A percentile compares a stretch with the other conserved stretches of the same genome.
These are phyloP conservation scores for Trissonchulus sp. DNA, from an alignment of 2,888 invertebrate genomes.

Conservation along the genomic window DNA sequence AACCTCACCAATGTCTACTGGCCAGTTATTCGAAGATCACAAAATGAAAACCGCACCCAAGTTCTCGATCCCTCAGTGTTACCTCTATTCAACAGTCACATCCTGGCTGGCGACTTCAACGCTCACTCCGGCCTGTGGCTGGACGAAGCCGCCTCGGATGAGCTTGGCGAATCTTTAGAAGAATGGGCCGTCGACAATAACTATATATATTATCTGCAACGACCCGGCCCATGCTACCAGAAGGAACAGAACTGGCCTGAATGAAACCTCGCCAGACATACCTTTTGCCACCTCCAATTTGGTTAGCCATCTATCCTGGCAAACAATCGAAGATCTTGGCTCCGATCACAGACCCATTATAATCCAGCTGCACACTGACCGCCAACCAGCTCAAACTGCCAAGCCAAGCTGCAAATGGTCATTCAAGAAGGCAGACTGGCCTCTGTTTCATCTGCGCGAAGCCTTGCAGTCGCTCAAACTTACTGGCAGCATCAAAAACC, in stretches of 20 bases:
- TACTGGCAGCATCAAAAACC: too few species aligned
- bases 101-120: neutral
- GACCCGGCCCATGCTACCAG: neutral
- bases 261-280: neutral
- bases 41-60: neutral
- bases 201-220: neutral
- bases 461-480: too few species aligned
- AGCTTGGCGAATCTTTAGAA: neutral
- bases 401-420: too few species aligned
- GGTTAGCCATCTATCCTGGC: neutral
- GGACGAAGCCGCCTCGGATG: neutral
- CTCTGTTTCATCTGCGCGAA: too few species aligned
- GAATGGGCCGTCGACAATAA: neutral
- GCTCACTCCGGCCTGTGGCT: neutral
- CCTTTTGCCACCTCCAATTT: neutral
- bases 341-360: slow-evolving; percentile 5
- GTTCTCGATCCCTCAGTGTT: neutral
- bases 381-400: too few species aligned
- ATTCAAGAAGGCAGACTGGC: too few species aligned
- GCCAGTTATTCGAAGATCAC: neutral
- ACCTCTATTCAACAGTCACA: neutral
- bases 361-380: neutral
- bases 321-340: neutral
- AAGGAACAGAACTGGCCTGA: neutral
- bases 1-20: neutral